Evolutionary conservation across 2,113 vertebrate species (phyloP).

Genomic region (Seriola rivoliana): DNA sequence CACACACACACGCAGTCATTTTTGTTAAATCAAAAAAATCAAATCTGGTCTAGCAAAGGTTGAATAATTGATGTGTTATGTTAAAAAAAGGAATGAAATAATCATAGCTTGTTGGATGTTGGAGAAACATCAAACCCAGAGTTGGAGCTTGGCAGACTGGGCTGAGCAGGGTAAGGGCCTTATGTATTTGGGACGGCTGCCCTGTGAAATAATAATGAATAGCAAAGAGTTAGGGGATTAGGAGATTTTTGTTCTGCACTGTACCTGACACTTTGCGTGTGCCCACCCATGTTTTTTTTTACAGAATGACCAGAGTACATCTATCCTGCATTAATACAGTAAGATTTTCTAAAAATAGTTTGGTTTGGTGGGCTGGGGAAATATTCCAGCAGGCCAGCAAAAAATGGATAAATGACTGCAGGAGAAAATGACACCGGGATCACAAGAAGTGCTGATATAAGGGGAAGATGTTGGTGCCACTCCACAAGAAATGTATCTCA

Average conservation of each 20-base stretch:
- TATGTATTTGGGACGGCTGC: conserved; percentile 71
- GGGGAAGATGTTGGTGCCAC: conserved; percentile 13
- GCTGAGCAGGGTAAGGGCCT: conserved; percentile 61
- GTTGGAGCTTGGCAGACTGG: conserved; percentile 70
- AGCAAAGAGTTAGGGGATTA: conserved; percentile 72
- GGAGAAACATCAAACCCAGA: conserved; percentile 79
- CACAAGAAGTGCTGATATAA: conserved; percentile 30
- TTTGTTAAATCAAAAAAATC: conserved; percentile 72
- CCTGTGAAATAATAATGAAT: conserved; percentile 77
- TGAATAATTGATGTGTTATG: conserved; percentile 81
- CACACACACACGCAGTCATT: conserved; percentile 31
- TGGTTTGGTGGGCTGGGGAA: conserved; percentile 14
- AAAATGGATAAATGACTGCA: conserved; percentile 26
- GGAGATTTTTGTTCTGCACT: conserved; percentile 73
- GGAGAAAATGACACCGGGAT: conserved; percentile 25
- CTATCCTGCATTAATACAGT: conserved; percentile 36
- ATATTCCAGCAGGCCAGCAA: conserved; percentile 13
- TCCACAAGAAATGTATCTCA: not conserved
- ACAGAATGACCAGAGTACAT: conserved; percentile 42
- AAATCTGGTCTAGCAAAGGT: conserved; percentile 70
- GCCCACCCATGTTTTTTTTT: conserved; percentile 57
- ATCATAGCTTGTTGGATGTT: conserved; percentile 78
- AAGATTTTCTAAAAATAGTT: conserved; percentile 37
- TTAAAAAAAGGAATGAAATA: conserved; percentile 81
- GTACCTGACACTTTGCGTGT: conserved; percentile 72